Evolutionary conservation across 64 coral and sea anemone species (phyloP).

Genomic region (Pocillopora verrucosa): DNA sequence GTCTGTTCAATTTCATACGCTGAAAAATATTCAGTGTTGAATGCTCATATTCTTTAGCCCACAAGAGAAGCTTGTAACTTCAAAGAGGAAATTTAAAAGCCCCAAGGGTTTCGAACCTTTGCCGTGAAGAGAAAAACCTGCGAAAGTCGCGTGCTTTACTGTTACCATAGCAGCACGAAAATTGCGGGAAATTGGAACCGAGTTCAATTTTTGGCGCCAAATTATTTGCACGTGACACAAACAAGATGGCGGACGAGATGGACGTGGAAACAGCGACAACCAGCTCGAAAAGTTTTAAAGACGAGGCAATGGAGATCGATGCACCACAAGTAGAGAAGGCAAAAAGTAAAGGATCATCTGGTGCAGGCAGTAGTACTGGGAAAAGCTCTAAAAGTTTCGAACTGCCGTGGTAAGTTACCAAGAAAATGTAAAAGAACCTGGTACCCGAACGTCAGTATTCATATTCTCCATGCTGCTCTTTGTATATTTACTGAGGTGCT

Average conservation of each 20-base stretch:
- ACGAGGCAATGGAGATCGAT: conserved; percentile 59
- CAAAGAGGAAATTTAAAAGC: too few species aligned
- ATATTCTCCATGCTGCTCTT: too few species aligned
- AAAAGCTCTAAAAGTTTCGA: conserved; percentile 79
- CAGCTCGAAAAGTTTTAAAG: conserved; percentile 21
- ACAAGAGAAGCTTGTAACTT: too few species aligned
- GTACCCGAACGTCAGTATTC: too few species aligned
- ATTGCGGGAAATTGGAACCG: background rate
- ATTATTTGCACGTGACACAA: conserved; percentile 41
- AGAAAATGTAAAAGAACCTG: background rate
- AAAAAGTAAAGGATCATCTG: conserved; percentile 12
- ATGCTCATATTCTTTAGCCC: too few species aligned
- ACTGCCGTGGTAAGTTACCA: conserved; percentile 73
- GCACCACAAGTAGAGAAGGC: conserved; percentile 35
- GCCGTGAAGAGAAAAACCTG: background rate
- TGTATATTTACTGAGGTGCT: too few species aligned
- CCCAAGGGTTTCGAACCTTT: too few species aligned
- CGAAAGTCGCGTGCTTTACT: too few species aligned
- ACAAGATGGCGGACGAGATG: conserved; percentile 72
- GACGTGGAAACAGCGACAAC: conserved; percentile 23
- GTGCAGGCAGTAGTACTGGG: conserved; percentile 39
- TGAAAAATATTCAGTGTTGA: too few species aligned
- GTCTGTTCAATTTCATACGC: too few species aligned
- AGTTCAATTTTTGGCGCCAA: conserved; percentile 63
- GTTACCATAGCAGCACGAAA: background rate